These are phyloP conservation scores for Drosophila nikananu DNA, from an alignment of 1,140 invertebrate genomes.

Conservation along the genomic window DNA sequence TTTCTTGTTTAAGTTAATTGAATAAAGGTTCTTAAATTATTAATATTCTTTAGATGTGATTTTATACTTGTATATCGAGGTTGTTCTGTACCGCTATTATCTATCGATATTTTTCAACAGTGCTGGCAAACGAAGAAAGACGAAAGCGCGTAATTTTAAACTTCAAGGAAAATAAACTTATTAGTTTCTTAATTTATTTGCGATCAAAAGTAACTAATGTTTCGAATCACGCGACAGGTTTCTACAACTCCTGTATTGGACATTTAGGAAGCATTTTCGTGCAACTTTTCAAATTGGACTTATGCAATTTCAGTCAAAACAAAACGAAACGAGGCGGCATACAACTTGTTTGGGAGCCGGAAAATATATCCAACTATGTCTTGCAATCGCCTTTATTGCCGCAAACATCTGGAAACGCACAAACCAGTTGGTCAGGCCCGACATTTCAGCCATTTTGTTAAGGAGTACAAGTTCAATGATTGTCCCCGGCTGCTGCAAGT, in stretches of 20 bases:
- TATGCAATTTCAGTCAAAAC: conserved; percentile 66
- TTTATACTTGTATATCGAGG: no score
- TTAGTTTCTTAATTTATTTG: conserved; percentile 6
- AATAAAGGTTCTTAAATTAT: no score
- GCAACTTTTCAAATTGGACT: conserved; percentile 42
- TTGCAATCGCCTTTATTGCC: conserved; percentile 53
- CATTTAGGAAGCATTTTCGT: conserved; percentile 67
- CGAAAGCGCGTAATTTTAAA: not conserved
- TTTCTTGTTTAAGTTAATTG: no score
- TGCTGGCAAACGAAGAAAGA: not conserved
- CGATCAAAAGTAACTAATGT: conserved; percentile 11
- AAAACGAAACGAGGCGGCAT: conserved; percentile 29
- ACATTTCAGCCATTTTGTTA: conserved; percentile 54
- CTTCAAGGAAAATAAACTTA: not conserved
- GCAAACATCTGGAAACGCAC: conserved; percentile 36
- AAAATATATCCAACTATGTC: conserved; percentile 62
- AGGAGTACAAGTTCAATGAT: conserved; percentile 77
- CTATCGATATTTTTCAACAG: not conserved
- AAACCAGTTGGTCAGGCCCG: conserved; percentile 68
- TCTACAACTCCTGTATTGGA: conserved; percentile 19
- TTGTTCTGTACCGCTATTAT: not conserved
- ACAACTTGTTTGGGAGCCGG: conserved; percentile 68
- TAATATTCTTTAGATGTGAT: no score
- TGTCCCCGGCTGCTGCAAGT: conserved; percentile 39
- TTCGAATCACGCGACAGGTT: conserved; percentile 36